Base-by-base conservation (phyloP, 2,888 invertebrate genomes). In the Dynastes grantii region DNA sequence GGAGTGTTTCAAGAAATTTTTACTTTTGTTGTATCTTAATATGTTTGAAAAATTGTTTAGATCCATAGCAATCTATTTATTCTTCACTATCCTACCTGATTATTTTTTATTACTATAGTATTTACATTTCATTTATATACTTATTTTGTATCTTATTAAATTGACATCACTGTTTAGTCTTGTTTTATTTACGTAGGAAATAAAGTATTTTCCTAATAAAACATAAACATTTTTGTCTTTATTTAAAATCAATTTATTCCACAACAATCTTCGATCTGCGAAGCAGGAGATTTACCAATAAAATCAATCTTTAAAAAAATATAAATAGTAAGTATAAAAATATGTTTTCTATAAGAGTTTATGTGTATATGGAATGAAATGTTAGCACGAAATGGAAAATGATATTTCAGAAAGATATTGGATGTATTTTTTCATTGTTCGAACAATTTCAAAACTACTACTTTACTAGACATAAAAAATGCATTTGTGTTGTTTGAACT, bases 1-100 rank as follows among this genome's bases (percentile, higher is more conserved):
- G 73, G 73, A 45, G 68, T 77, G 79, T 79, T 79, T 68, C 27
- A 51, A 77, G 61, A 79, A 79, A 77, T 76, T 79, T 77, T 79
- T 79, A 79, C 79, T 77, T 77, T 82, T 82, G 82, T 82, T 82
- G 82, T 82, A 82, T 82, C 81, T 82, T 80, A 81, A 81, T 81
- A 81, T 81, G 81, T 82, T 82, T 82, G 81, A 82, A 78, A 37
- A 79, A 78, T 80, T 81, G 81, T 82, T 81, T 82, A 80, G 80
- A 81, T 81, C 82, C 81, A 80, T 79, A 78, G 77, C 80, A 81
- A 78, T 81, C 78, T 81, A 80, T 82, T 82, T 81, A 79, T 81
- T 80, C 81, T 80, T 76, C 79, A 77, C 76, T 71, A 68, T 79
- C 70, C 71, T 76, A 65, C 73, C 68, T 77, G 64, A 73, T 76